A percentile compares a stretch with the other conserved stretches of the same genome.
Conservation (phyloP, 64 coral and sea anemone species). For the Hydrozoanthus tunicans region DNA sequence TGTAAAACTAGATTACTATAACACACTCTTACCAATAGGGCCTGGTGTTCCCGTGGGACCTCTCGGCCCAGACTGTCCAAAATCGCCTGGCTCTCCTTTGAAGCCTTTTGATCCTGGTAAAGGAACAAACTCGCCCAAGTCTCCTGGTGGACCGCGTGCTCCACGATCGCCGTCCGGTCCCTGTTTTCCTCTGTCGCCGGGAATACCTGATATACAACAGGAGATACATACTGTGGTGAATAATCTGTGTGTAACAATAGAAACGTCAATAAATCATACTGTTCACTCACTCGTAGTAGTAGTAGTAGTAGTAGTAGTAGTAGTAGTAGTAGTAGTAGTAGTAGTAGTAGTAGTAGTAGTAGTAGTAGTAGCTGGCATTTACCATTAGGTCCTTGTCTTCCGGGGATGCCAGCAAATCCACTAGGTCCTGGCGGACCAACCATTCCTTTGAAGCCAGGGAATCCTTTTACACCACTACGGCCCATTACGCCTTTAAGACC, state of each 20-base stretch:
- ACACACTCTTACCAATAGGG: background rate
- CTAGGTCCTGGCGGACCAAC: background rate
- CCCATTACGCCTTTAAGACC: background rate
- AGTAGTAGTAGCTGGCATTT: too few species aligned
- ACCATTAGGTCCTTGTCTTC: constrained; percentile 14
- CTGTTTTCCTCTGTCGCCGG: background rate
- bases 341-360: too few species aligned
- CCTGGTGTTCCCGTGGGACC: constrained; percentile 1
- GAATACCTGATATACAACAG: background rate
- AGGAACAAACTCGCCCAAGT: background rate
- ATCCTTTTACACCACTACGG: background rate
- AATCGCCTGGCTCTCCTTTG: background rate
- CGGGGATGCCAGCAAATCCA: constrained; percentile 41
- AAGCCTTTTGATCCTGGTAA: constrained; percentile 32
- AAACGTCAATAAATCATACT: background rate
- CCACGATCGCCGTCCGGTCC: background rate
- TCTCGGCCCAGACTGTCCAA: background rate
- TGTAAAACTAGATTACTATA: too few species aligned
- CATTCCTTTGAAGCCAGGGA: background rate
- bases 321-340: too few species aligned
- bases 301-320: too few species aligned
- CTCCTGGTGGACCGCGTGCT: background rate
- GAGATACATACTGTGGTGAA: background rate
- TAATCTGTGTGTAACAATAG: background rate
- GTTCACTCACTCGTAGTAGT: too few species aligned